Evolutionary conservation across 2,888 invertebrate species (phyloP).

Genomic region (Nebria brevicollis): DNA sequence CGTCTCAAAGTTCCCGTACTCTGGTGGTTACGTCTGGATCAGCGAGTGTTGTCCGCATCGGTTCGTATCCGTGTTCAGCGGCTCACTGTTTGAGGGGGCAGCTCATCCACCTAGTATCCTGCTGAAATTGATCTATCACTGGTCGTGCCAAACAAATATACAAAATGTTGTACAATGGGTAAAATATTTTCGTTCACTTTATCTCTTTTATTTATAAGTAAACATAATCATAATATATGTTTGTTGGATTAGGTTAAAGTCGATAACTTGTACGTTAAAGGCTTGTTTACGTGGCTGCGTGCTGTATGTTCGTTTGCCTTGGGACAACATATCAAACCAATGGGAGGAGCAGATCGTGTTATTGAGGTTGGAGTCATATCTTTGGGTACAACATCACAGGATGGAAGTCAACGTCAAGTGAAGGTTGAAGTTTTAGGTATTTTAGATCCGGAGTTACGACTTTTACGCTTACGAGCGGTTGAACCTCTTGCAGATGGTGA

Average conservation of each 20-base stretch:
- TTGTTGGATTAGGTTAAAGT: constrained; percentile 66
- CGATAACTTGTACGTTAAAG: constrained; percentile 74
- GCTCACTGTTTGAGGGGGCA: constrained; percentile 87
- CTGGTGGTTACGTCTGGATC: constrained; percentile 93
- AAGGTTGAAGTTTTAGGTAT: constrained; percentile 90
- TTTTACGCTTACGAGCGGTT: constrained; percentile 81
- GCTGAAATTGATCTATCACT: constrained; percentile 87
- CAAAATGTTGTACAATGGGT: constrained; percentile 92
- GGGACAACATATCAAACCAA: constrained; percentile 77
- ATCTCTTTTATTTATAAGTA: too few relatives aligned
- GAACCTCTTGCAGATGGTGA: constrained; percentile 84
- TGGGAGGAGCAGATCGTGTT: constrained; percentile 78
- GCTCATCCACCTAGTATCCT: constrained; percentile 85
- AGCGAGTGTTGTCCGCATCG: constrained; percentile 86
- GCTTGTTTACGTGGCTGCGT: constrained; percentile 76
- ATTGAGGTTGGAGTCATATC: constrained; percentile 88
- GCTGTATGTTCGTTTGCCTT: constrained; percentile 83
- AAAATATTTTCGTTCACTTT: constrained; percentile 51
- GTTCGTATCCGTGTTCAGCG: constrained; percentile 87
- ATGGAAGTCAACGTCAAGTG: constrained; percentile 72
- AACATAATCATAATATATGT: too few relatives aligned
- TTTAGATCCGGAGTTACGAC: constrained; percentile 77
- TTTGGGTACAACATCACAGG: constrained; percentile 84
- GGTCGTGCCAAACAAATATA: constrained; percentile 91
- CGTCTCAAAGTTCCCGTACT: constrained; percentile 84